Conservation (phyloP, 2,888 invertebrate species). For the Dasysyrphus tricinctus region DNA sequence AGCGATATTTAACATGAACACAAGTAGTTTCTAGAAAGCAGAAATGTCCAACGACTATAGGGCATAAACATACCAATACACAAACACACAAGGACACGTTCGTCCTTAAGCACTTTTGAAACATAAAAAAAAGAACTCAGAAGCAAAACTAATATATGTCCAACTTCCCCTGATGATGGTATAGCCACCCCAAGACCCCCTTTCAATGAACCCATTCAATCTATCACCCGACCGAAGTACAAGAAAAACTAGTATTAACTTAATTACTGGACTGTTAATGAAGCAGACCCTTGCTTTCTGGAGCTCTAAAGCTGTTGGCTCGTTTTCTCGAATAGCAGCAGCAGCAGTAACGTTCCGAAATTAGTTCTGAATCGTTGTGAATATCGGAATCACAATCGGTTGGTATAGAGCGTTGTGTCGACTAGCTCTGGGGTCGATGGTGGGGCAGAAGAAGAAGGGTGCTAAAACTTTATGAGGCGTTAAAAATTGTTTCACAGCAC, state of each 20-base stretch:
- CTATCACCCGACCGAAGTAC: slow-evolving; percentile 53
- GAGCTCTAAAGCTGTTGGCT: slow-evolving; percentile 8
- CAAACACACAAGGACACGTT: slow-evolving; percentile 10
- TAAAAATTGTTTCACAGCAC: slow-evolving; percentile 75
- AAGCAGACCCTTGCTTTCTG: slow-evolving; percentile 54
- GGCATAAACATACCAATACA: not conserved
- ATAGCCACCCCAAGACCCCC: not conserved
- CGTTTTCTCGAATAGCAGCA: slow-evolving; percentile 11
- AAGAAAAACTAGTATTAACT: slow-evolving; percentile 74
- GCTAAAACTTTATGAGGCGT: slow-evolving; percentile 73
- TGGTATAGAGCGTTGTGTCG: not conserved
- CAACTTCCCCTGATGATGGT: not conserved
- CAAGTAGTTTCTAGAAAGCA: slow-evolving; percentile 25
- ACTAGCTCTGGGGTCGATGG: not conserved
- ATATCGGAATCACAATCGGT: slow-evolving; percentile 63
- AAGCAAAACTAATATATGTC: slow-evolving; percentile 38
- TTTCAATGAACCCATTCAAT: slow-evolving; percentile 56
- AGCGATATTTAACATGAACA: slow-evolving; percentile 34
- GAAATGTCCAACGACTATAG: slow-evolving; percentile 32
- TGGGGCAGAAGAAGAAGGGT: slow-evolving; percentile 39
- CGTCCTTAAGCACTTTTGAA: slow-evolving; percentile 32
- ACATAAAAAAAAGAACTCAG: slow-evolving; percentile 7
- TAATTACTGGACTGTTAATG: slow-evolving; percentile 75
- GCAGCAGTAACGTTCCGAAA: slow-evolving; percentile 39
- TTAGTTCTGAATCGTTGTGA: slow-evolving; percentile 62